Conservation (phyloP, 2,888 invertebrate species). For the Agrilus mali region DNA sequence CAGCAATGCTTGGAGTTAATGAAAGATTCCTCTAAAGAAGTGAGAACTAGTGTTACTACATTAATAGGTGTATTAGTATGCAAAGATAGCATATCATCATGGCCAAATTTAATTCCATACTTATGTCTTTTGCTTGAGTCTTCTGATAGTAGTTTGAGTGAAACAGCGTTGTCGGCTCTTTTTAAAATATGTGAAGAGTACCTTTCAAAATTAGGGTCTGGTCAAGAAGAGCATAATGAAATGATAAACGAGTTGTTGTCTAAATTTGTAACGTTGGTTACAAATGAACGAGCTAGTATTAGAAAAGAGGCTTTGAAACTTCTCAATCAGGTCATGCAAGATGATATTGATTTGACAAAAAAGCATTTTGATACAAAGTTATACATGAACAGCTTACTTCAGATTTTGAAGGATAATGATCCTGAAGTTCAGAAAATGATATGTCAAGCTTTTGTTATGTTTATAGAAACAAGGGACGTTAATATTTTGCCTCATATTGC, state of each 20-base stretch:
- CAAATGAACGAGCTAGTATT: constrained; percentile 7
- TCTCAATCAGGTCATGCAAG: constrained; percentile 30
- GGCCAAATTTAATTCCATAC: constrained; percentile 89
- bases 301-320: constrained; percentile 16
- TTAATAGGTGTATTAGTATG: constrained; percentile 92
- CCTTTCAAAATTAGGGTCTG: constrained; percentile 53
- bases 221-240: constrained; percentile 69
- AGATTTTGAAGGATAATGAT: constrained; percentile 86
- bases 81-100: constrained; percentile 76
- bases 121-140: constrained; percentile 87
- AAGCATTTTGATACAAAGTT: constrained; percentile 25
- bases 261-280: constrained; percentile 47
- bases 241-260: constrained; percentile 86
- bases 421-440: constrained; percentile 94
- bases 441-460: constrained; percentile 90
- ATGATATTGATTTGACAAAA: constrained; percentile 25
- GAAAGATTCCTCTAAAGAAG: constrained; percentile 86
- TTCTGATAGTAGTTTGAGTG: constrained; percentile 84
- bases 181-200: constrained; percentile 96
- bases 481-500: constrained; percentile 90
- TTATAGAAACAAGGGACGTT: constrained; percentile 90
- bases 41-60: constrained; percentile 93
- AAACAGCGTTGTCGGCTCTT: constrained; percentile 93
- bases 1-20: constrained; percentile 87
- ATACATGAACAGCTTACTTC: constrained; percentile 74